These are phyloP conservation scores for Heteropelma amictum DNA, from an alignment of 2,888 invertebrate species.

Conservation along the genomic window DNA sequence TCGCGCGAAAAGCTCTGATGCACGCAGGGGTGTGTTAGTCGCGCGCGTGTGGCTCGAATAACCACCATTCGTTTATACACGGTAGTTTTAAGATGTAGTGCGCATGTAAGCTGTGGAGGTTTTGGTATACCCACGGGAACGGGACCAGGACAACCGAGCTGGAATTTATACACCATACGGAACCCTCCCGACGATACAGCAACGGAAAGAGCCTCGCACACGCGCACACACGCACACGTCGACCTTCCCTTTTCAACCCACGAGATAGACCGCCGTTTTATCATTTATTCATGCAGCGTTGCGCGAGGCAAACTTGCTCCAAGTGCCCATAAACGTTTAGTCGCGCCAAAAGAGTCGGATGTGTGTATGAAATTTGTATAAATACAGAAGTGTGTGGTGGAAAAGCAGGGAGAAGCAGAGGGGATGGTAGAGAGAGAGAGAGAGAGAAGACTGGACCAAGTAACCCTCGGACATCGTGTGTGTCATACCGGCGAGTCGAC, in stretches of 20 bases:
- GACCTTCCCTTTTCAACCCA: conserved; percentile 44
- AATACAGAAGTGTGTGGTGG: neutral
- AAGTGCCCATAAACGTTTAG: conserved; percentile 77
- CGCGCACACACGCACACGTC: conserved; percentile 70
- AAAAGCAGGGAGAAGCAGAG: no score
- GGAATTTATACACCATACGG: conserved; percentile 74
- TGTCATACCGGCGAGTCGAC: no score
- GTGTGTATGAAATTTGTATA: conserved; percentile 20
- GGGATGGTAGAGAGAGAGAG: neutral
- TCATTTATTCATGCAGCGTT: conserved; percentile 76
- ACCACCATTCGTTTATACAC: neutral
- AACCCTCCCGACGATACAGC: no score
- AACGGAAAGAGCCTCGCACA: conserved; percentile 61
- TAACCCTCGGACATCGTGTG: no score
- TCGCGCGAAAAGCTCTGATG: neutral
- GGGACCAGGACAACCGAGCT: conserved; percentile 71
- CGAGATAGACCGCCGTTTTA: conserved; percentile 63
- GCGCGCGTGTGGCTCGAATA: neutral
- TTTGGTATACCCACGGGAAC: conserved; percentile 70
- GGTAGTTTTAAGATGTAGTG: neutral
- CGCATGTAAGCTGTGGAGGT: conserved; percentile 39
- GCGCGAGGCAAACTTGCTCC: conserved; percentile 74
- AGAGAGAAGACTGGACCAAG: no score
- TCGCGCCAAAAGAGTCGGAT: conserved; percentile 58
- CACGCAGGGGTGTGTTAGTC: neutral